These are phyloP conservation scores for Paramuricea clavata DNA, from an alignment of 92 coral and sea anemone genomes.

Conservation along the genomic window DNA sequence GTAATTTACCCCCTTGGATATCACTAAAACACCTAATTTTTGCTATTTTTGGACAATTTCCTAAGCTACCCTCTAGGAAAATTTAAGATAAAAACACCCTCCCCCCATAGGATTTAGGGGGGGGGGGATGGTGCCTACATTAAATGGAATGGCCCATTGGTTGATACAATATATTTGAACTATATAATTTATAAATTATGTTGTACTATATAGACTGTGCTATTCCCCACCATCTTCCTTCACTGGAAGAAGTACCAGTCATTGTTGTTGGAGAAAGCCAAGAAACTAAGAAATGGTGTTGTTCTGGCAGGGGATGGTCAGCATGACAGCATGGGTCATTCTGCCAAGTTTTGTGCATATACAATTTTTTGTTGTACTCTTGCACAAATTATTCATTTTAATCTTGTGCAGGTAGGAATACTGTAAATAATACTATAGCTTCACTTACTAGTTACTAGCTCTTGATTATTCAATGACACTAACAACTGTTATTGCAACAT, in stretches of 20 bases:
- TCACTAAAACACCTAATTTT: too few species aligned
- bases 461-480: too few species aligned
- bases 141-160: too few species aligned
- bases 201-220: constrained; percentile 5
- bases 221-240: background rate
- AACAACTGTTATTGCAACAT: too few species aligned
- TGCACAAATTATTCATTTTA: background rate
- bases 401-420: constrained; percentile 1
- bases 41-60: too few species aligned
- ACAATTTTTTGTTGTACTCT: constrained; percentile 17
- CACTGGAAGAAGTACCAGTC: constrained; percentile 11
- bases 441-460: too few species aligned
- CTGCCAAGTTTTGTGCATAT: constrained; percentile 4
- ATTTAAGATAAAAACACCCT: too few species aligned
- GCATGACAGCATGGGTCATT: constrained; percentile 10
- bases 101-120: too few species aligned
- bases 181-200: background rate
- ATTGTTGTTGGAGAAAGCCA: background rate
- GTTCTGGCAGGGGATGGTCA: constrained; percentile 9
- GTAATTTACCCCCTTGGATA: too few species aligned
- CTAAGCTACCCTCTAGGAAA: too few species aligned
- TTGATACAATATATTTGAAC: background rate
- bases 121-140: too few species aligned
- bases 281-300: background rate
- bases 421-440: too few species aligned